Evolutionary conservation across 2,797 vertebrate species (phyloP), one percentile per base, ranked within the genome.

Genomic region (Hozukius guyotensis): DNA sequence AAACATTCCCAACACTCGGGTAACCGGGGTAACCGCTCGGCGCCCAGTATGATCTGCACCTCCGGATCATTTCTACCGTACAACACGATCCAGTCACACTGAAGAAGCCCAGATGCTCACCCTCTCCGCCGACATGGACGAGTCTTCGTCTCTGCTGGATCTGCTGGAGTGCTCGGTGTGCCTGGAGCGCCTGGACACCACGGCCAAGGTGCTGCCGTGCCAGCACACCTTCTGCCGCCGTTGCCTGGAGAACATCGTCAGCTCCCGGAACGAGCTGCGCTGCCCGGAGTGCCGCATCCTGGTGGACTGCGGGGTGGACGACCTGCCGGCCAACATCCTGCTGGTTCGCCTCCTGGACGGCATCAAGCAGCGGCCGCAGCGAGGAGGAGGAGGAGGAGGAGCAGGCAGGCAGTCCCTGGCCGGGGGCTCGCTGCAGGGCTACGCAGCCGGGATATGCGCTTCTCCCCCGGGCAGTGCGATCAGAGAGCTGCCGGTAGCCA

Each of bases 171-270:
- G 98, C 91, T 98, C 98, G 67, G 98, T 99, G 89, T 99, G 98
- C 94, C 93, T 99, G 96, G 98, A 99, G 94, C 96, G 98, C 80
- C 94, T 99, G 96, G 98, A 99, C 95, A 97, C 97, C 86, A 98
- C 96, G 85, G 98, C 98, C 91, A 97, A 96, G 93, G 98, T 98
- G 79, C 96, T 99, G 87, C 98, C 98, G 18, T 99, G 98, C 92
- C 98, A 99, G 95, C 98, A 99, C 95, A 99, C 98, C 91, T 99
- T 99, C 96, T 99, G 98, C 94, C 97, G 97, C 91, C 97, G 97
- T 94, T 99, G 98, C 93, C 95, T 99, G 94, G 97, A 99, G 93
- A 98, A 97, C 96, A 99, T 99, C 71, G 95, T 99, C 86, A 96
- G 97, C 95, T 99, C 98, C 85, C 95, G 97, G 78, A 97, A 96